A percentile compares a stretch with the other conserved stretches of the same genome.
Evolutionary conservation across 2,888 invertebrate genomes (phyloP).

Genomic region (Quadriops clusia): DNA sequence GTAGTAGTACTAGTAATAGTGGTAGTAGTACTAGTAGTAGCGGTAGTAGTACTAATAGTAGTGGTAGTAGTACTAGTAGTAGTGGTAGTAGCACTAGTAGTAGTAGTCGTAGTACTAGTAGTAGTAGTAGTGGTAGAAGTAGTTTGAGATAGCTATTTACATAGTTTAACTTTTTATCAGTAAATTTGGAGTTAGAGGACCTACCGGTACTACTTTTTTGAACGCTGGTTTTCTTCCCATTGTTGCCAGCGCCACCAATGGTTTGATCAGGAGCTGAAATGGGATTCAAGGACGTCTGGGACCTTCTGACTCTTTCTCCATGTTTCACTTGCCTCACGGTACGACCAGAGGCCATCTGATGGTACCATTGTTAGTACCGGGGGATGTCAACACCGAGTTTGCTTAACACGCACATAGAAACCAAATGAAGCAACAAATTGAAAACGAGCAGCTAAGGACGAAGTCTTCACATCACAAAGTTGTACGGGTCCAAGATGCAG

Average conservation of each 20-base stretch:
- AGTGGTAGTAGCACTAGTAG: neutral
- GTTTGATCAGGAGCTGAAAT: slow-evolving; percentile 18
- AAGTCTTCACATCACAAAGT: no score
- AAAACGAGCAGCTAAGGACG: no score
- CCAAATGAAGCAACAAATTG: slow-evolving; percentile 2
- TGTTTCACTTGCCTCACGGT: slow-evolving; percentile 64
- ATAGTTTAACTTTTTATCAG: no score
- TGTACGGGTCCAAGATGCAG: no score
- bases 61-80: no score
- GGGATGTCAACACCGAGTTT: slow-evolving; percentile 2
- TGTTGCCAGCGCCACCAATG: slow-evolving; percentile 13
- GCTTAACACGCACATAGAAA: slow-evolving; percentile 6
- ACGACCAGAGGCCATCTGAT: slow-evolving; percentile 54
- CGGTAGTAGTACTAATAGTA: no score
- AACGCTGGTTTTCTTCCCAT: slow-evolving; percentile 7
- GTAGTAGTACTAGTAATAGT: no score
- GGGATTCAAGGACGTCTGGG: slow-evolving; percentile 21
- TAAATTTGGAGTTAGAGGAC: no score
- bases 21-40: no score
- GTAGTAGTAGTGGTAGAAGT: slow-evolving; percentile 1
- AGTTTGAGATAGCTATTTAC: neutral
- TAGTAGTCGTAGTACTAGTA: neutral
- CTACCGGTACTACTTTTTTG: slow-evolving; percentile 11
- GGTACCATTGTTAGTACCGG: slow-evolving; percentile 36
- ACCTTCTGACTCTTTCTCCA: slow-evolving; percentile 41